Percentiles rank a stretch among this genome's conserved stretches.
These are phyloP conservation scores for Andrena chrysosceles DNA, from an alignment of 2,888 invertebrate genomes.

Conservation along the genomic window DNA sequence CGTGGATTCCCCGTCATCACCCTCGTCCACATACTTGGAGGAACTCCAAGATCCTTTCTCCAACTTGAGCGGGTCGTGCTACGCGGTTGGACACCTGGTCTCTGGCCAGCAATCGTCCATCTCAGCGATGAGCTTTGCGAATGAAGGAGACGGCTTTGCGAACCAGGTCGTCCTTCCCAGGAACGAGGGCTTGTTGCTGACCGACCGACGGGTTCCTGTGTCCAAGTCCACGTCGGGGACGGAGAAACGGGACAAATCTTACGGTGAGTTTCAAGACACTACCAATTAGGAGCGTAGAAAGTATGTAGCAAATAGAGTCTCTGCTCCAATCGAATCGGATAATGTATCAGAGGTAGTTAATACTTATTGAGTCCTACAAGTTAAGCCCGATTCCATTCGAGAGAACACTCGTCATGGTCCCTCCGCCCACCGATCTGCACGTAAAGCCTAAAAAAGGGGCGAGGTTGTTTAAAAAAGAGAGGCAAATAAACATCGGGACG, in stretches of 20 bases:
- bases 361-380: no score
- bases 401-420: no score
- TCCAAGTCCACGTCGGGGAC: slow-evolving; percentile 31
- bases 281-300: not conserved
- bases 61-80: slow-evolving; percentile 66
- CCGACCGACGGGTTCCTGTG: slow-evolving; percentile 51
- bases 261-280: slow-evolving; percentile 64
- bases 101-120: slow-evolving; percentile 67
- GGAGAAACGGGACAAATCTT: slow-evolving; percentile 66
- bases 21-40: slow-evolving; percentile 70
- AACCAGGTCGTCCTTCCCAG: slow-evolving; percentile 85
- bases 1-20: slow-evolving; percentile 56
- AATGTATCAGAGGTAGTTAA: no score
- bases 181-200: slow-evolving; percentile 77
- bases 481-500: slow-evolving; percentile 5
- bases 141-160: slow-evolving; percentile 63
- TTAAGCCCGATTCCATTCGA: no score
- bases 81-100: slow-evolving; percentile 81
- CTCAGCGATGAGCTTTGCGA: slow-evolving; percentile 41
- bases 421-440: not conserved
- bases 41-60: slow-evolving; percentile 70
- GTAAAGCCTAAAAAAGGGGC: not conserved
- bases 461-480: not conserved
- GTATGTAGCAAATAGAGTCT: not conserved
- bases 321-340: not conserved